Percentiles rank a stretch among this genome's conserved stretches.
Conservation (phyloP, 2,888 invertebrate species). For the Arctia plantaginis region DNA sequence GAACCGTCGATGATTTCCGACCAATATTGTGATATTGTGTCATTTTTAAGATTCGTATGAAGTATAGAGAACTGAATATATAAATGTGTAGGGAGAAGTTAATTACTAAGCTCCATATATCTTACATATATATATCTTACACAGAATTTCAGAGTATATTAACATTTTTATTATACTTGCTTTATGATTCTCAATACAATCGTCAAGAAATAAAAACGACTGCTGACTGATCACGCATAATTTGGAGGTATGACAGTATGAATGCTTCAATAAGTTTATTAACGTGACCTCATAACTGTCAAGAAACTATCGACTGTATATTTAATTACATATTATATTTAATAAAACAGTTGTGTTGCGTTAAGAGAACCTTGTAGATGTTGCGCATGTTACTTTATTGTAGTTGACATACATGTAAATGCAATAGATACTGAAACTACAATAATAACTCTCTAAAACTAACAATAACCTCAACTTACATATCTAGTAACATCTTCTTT, state of each 20-base stretch:
- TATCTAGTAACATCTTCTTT: background rate
- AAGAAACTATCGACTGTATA: background rate
- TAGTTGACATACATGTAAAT: background rate
- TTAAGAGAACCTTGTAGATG: slow-evolving; percentile 3
- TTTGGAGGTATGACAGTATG: background rate
- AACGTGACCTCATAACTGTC: background rate
- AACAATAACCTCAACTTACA: background rate
- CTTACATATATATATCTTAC: background rate
- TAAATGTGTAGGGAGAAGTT: background rate
- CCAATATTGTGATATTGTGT: background rate
- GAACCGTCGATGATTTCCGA: background rate
- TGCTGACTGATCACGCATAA: background rate
- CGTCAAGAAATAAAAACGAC: background rate
- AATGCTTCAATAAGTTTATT: background rate
- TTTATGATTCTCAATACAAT: background rate
- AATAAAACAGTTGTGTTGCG: background rate
- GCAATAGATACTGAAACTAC: background rate
- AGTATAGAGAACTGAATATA: background rate
- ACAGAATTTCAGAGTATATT: background rate
- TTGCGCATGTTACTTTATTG: background rate
- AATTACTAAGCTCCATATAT: background rate
- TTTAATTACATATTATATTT: background rate
- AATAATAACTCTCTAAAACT: background rate
- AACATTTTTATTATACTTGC: background rate
- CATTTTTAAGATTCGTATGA: background rate